Evolutionary conservation across 2,113 vertebrate genomes (phyloP).

Genomic region (Atractosteus spatula): DNA sequence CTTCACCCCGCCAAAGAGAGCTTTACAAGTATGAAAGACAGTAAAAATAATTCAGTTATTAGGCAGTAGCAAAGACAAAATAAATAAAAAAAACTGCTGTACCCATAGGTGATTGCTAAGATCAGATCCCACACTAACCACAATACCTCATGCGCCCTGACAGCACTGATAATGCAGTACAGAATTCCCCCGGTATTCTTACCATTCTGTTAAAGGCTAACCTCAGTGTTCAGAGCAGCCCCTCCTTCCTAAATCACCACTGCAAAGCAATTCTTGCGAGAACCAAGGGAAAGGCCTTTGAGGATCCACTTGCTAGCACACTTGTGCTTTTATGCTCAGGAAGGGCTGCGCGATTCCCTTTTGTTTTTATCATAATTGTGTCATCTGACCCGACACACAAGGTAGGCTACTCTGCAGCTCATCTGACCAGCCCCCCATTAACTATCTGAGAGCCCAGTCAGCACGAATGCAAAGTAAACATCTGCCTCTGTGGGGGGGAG

Average conservation of each 20-base stretch:
- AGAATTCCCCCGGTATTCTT: background rate
- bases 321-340: background rate
- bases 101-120: too few relatives aligned
- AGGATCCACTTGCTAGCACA: background rate
- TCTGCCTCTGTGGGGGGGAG: background rate
- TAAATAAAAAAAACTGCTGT: too few relatives aligned
- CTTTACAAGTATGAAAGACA: too few relatives aligned
- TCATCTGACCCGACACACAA: slow-evolving; percentile 16
- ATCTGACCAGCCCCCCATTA: slow-evolving; percentile 9
- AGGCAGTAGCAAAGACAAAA: too few relatives aligned
- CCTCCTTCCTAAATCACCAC: background rate
- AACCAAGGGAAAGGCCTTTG: background rate
- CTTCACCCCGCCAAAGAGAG: too few relatives aligned
- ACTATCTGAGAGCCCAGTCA: slow-evolving; percentile 13
- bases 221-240: slow-evolving; percentile 5
- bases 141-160: background rate
- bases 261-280: background rate
- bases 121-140: background rate
- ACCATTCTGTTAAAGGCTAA: slow-evolving; percentile 12
- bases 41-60: too few relatives aligned
- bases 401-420: background rate
- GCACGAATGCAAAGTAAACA: slow-evolving; percentile 11
- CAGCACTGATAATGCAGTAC: background rate
- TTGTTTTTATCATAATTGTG: slow-evolving; percentile 17
- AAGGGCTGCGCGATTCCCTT: background rate